Base-by-base conservation (phyloP, 2,113 vertebrate genomes). In the Nothoprocta pentlandii region DNA sequence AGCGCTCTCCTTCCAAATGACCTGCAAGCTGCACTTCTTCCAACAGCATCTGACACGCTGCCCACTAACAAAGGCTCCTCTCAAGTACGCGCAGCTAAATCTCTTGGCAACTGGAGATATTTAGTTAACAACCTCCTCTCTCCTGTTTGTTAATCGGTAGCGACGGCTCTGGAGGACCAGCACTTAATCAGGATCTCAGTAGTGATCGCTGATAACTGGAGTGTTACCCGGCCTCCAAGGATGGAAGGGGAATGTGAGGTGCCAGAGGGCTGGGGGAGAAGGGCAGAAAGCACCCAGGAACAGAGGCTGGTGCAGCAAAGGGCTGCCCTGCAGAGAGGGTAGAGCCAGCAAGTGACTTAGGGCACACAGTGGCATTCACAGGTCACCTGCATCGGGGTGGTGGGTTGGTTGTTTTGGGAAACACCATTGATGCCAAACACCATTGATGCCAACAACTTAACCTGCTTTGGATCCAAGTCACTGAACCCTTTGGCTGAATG, bases 61-160 rank as follows among this genome's bases (percentile, higher is more conserved):
- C 70, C 94, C 90, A 88, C 11, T 28, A 61, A 84, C 89, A 69
- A 67, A 90, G 54, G 59, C 53, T 76, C 88, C 76, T 91, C 53
- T 49, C 88, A 79, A 81, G 63, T 47, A 47, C 3, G 44, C 8
- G 59, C 88, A 79, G 83, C n/a, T 5, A 73, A 86, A 58, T 81
- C 93, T 90, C 83, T 39, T 87, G 90, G 85, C 88, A 95, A 87
- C 74, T 87, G 58, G 62, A 93, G 66, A 92, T 21, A 44, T 32
- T 92, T 88, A 1, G 8, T 36, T 92, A 93, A 92, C 92, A 89
- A 42, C 64, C 73, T 74, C 59, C 92, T 90, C 87, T 89, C 73
- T 85, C 73, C 80, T 59, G 61, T 32, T 79, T 76, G 20, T 77
- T 96, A 41, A 90, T 92, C 88, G 89, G 80, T 3, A 66, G 66